phyloP scores from a whole-genome alignment of 2,113 vertebrate genomes.

The Hemibagrus wyckioides region DNA sequence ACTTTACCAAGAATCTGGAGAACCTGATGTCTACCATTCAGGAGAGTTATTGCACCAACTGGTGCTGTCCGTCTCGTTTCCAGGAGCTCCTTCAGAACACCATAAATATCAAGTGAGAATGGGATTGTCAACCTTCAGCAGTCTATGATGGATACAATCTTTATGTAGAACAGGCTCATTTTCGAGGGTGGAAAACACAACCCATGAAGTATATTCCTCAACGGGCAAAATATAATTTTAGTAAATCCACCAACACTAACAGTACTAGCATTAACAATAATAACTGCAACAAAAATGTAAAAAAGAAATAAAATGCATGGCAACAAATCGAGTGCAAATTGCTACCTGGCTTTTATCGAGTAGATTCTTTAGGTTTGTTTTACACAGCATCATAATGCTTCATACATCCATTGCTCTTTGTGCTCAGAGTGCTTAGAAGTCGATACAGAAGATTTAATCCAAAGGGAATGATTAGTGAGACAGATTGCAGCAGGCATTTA shows the following conservation, averaged over 20 bases:
- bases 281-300: no score
- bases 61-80: constrained; percentile 77
- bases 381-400: neutral
- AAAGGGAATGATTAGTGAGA: neutral
- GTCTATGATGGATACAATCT: neutral
- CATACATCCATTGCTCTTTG: neutral
- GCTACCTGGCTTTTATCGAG: no score
- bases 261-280: no score
- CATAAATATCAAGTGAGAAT: constrained; percentile 79
- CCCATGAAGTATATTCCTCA: no score
- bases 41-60: constrained; percentile 82
- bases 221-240: no score
- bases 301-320: no score
- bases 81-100: constrained; percentile 79
- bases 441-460: neutral
- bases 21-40: constrained; percentile 85
- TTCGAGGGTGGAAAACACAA: no score
- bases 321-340: no score
- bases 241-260: no score
- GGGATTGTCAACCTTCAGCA: neutral
- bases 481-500: neutral
- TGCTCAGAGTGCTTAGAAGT: neutral
- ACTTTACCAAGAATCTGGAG: constrained; percentile 88
- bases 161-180: neutral
- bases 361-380: no score